A percentile compares a stretch with the other conserved stretches of the same genome.
These are phyloP conservation scores for Myiozetetes cayanensis DNA, from an alignment of 2,113 vertebrate genomes.

Conservation along the genomic window DNA sequence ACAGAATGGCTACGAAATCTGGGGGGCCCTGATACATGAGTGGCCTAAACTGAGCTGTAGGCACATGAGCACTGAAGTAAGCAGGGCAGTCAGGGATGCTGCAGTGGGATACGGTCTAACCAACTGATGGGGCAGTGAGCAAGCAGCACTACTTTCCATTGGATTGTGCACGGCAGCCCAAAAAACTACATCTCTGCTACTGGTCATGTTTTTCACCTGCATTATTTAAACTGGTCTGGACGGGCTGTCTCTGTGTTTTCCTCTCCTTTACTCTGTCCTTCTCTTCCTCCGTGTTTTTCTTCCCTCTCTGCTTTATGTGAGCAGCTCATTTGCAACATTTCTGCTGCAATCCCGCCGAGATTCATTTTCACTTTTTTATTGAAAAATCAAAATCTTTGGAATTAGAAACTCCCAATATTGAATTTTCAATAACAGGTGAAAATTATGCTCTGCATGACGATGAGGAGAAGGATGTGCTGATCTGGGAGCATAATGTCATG, in stretches of 20 bases:
- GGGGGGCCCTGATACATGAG: fast-evolving
- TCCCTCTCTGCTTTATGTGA: not conserved
- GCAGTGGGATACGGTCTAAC: not conserved
- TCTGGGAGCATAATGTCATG: not conserved
- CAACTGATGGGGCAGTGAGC: not conserved
- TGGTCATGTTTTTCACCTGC: not conserved
- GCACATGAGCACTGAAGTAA: not conserved
- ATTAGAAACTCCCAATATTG: slow-evolving; percentile 74
- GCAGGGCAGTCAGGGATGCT: not conserved
- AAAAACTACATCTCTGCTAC: not conserved
- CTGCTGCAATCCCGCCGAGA: slow-evolving; percentile 60
- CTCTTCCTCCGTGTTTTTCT: not conserved
- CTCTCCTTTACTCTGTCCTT: not conserved
- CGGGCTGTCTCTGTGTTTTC: not conserved
- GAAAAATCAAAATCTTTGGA: slow-evolving; percentile 74
- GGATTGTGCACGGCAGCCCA: not conserved
- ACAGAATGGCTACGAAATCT: not conserved
- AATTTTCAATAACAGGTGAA: slow-evolving; percentile 77
- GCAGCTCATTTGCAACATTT: slow-evolving; percentile 52
- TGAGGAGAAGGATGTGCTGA: slow-evolving; percentile 15
- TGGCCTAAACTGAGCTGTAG: not conserved
- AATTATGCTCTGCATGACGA: slow-evolving; percentile 70
- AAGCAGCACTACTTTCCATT: not conserved
- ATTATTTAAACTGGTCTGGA: slow-evolving; percentile 10
- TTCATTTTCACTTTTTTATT: slow-evolving; percentile 79